phyloP scores from a whole-genome alignment of 2,113 vertebrate genomes.

The Tympanuchus pallidicinctus region DNA sequence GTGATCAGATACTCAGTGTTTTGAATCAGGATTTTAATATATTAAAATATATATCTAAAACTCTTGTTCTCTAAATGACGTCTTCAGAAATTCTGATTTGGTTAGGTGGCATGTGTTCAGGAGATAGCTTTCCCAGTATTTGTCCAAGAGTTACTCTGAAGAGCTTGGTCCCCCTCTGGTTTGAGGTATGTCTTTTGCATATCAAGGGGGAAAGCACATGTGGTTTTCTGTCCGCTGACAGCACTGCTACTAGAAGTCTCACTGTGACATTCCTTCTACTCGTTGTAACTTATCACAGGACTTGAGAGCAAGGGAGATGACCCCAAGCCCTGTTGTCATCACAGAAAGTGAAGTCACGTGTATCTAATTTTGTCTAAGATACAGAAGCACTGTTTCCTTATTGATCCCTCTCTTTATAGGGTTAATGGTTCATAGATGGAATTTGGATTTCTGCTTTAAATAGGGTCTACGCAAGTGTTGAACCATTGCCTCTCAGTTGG shows the following conservation, averaged over 20 bases:
- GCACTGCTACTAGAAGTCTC: neutral
- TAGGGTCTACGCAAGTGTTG: neutral
- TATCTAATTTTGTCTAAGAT: neutral
- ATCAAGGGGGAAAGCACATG: neutral
- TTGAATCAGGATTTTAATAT: neutral
- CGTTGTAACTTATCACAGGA: neutral
- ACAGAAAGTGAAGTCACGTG: neutral
- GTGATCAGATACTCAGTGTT: neutral
- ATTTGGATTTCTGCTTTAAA: neutral
- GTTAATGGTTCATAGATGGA: neutral
- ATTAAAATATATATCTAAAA: neutral
- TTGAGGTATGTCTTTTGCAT: neutral
- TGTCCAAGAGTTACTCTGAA: neutral
- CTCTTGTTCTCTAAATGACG: neutral
- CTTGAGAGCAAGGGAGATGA: neutral
- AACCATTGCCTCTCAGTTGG: neutral
- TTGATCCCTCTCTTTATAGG: neutral
- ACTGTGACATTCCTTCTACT: conserved; percentile 3
- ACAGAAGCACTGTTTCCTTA: neutral
- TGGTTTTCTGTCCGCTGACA: neutral
- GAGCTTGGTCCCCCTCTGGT: neutral
- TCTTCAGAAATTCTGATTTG: neutral
- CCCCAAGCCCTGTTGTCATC: neutral
- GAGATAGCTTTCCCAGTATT: neutral
- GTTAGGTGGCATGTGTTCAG: neutral